phyloP scores from a whole-genome alignment of 2,797 vertebrate species.

The Gymnoscopelus microlampas region DNA sequence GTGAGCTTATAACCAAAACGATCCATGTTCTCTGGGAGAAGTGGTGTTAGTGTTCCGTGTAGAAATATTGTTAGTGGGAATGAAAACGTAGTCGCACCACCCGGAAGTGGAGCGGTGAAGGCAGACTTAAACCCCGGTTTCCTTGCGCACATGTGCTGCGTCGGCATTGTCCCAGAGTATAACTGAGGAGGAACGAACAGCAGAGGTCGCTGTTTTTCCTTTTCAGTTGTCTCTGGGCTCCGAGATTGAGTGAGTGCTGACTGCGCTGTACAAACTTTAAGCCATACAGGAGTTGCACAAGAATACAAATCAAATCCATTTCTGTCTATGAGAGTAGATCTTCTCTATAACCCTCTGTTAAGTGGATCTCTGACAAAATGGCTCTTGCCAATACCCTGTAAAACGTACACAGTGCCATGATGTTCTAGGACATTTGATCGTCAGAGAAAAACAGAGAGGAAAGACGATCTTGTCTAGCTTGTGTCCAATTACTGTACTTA shows the following conservation, averaged over 20 bases:
- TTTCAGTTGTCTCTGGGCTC: too few species aligned
- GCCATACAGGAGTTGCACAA: neutral
- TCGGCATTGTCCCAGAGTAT: too few species aligned
- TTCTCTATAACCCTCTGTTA: neutral
- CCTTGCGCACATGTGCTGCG: too few species aligned
- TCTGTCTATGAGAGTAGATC: neutral
- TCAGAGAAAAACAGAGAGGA: conserved; percentile 10
- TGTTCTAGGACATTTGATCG: conserved; percentile 31
- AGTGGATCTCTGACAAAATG: conserved; percentile 1
- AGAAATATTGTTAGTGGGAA: too few species aligned
- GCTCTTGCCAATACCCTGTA: conserved; percentile 12
- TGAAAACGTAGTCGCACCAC: too few species aligned
- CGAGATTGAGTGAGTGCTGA: conserved; percentile 52
- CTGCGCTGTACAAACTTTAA: conserved; percentile 46
- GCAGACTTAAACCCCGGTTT: too few species aligned
- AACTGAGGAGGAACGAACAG: too few species aligned
- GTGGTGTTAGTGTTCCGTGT: too few species aligned
- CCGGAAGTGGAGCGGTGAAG: too few species aligned
- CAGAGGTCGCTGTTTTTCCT: too few species aligned
- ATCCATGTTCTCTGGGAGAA: too few species aligned
- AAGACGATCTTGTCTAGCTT: conserved; percentile 35
- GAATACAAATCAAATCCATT: neutral
- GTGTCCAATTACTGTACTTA: conserved; percentile 41
- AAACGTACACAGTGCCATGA: conserved; percentile 10
- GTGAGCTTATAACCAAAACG: too few species aligned